Conservation (phyloP, 1,140 invertebrate species). For the Orius laevigatus region DNA sequence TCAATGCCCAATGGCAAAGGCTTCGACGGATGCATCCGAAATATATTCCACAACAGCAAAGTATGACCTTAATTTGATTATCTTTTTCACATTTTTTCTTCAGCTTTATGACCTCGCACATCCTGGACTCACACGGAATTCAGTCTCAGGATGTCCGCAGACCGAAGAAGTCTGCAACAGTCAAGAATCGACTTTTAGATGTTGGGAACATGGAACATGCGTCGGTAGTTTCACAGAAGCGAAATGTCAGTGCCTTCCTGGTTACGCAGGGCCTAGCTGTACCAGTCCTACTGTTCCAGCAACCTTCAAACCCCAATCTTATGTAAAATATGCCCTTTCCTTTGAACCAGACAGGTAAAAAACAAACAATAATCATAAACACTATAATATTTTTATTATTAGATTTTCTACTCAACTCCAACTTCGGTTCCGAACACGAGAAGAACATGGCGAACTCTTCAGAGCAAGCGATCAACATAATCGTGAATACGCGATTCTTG, state of each 20-base stretch:
- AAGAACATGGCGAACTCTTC: slow-evolving; percentile 81
- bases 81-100: slow-evolving; percentile 15
- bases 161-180: slow-evolving; percentile 76
- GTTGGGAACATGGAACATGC: slow-evolving; percentile 84
- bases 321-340: slow-evolving; percentile 87
- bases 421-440: slow-evolving; percentile 78
- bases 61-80: slow-evolving; percentile 24
- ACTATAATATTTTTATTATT: neutral
- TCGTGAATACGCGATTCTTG: slow-evolving; percentile 83
- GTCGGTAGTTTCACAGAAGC: slow-evolving; percentile 78
- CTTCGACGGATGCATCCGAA: slow-evolving; percentile 89
- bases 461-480: slow-evolving; percentile 87
- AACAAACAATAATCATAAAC: no score
- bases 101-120: slow-evolving; percentile 78
- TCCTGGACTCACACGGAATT: slow-evolving; percentile 67
- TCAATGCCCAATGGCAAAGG: slow-evolving; percentile 72
- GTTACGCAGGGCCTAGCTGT: slow-evolving; percentile 78
- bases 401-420: slow-evolving; percentile 78
- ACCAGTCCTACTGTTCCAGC: slow-evolving; percentile 66
- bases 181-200: slow-evolving; percentile 61
- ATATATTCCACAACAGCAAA: slow-evolving; percentile 89
- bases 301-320: slow-evolving; percentile 81
- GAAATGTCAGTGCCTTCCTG: slow-evolving; percentile 79
- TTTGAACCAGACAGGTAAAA: slow-evolving; percentile 67
- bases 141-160: slow-evolving; percentile 71